These are phyloP conservation scores for Notechis scutatus DNA, from an alignment of 2,113 vertebrate species.

Conservation along the genomic window DNA sequence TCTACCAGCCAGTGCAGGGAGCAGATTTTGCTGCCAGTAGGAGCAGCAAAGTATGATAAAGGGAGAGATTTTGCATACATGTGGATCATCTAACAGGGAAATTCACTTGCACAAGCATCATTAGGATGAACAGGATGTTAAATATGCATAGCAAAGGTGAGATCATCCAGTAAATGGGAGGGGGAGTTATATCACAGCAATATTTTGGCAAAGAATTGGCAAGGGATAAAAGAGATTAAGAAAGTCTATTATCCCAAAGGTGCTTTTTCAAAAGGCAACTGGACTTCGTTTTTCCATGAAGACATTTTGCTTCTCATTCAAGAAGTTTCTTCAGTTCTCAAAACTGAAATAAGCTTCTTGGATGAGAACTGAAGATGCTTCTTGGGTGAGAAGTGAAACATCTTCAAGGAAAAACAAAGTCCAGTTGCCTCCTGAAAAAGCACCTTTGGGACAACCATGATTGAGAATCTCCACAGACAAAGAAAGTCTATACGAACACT, in stretches of 20 bases:
- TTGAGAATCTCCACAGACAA: background rate
- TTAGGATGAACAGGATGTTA: background rate
- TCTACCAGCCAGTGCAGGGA: background rate
- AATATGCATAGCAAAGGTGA: background rate
- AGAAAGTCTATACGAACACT: background rate
- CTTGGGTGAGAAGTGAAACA: background rate
- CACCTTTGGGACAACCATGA: background rate
- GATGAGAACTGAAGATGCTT: background rate
- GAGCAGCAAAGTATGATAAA: background rate
- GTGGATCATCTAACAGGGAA: background rate
- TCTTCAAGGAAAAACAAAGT: background rate
- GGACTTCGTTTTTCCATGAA: background rate
- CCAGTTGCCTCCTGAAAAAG: background rate
- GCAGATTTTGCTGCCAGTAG: background rate
- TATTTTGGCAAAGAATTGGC: background rate
- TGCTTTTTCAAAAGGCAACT: background rate
- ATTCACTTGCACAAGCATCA: background rate
- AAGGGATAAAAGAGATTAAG: background rate
- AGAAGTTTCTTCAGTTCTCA: background rate
- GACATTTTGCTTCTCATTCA: background rate
- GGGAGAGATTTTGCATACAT: background rate
- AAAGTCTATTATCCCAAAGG: background rate
- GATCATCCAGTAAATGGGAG: background rate
- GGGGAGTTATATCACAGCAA: background rate
- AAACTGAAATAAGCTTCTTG: background rate